Percentiles rank a stretch among this genome's conserved stretches.
Conservation (phyloP, 2,888 invertebrate genomes). For the Drosophila planitibia region DNA sequence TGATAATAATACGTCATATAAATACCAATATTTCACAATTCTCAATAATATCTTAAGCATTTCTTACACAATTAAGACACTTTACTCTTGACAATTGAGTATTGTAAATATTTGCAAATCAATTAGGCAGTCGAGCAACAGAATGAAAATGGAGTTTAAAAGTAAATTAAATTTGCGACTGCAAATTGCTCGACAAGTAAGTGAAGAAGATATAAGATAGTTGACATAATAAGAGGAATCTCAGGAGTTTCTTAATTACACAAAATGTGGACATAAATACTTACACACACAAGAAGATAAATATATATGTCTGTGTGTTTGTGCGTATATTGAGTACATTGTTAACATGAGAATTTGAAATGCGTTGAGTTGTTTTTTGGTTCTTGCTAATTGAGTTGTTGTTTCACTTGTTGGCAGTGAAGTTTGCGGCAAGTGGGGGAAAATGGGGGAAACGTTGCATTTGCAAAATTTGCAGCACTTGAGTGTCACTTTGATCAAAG, state of each 20-base stretch:
- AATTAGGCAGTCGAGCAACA: constrained; percentile 31
- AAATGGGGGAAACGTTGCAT: constrained; percentile 35
- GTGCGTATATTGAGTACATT: constrained; percentile 15
- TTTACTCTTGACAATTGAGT: constrained; percentile 9
- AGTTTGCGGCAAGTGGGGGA: constrained; percentile 16
- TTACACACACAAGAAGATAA: background rate
- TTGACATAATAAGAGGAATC: constrained; percentile 12
- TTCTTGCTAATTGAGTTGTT: constrained; percentile 68
- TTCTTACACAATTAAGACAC: background rate
- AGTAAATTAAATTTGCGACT: constrained; percentile 21
- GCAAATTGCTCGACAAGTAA: background rate
- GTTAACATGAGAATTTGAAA: constrained; percentile 18
- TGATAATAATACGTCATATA: background rate
- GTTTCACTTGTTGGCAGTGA: constrained; percentile 46
- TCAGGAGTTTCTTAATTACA: constrained; percentile 23
- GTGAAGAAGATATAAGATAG: background rate
- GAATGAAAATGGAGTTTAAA: background rate
- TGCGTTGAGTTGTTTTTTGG: constrained; percentile 31
- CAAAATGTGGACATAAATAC: background rate
- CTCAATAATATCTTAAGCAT: background rate
- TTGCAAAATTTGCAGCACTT: constrained; percentile 52
- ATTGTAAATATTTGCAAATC: constrained; percentile 50
- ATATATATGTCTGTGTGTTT: background rate
- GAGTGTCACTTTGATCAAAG: constrained; percentile 68
- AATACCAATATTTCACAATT: background rate